These are phyloP conservation scores for Argya squamiceps DNA, from an alignment of 2,797 vertebrate species.

Conservation along the genomic window DNA sequence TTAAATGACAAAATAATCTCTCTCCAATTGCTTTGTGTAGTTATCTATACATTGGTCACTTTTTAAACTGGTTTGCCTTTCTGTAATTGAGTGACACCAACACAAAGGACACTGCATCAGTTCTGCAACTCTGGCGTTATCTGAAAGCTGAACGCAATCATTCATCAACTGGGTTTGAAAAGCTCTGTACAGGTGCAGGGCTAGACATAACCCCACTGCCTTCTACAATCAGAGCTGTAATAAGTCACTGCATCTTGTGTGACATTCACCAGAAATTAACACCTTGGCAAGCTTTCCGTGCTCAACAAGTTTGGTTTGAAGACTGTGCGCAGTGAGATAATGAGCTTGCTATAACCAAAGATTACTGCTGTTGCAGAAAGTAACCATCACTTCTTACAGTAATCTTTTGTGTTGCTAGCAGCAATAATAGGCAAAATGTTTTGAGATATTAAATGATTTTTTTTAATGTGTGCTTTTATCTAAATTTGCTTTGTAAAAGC, in stretches of 20 bases:
- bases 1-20: not conserved
- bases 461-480: slow-evolving; percentile 24
- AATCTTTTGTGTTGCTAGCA: not conserved
- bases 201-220: not conserved
- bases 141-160: not conserved
- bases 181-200: not conserved
- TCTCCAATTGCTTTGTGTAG: not conserved
- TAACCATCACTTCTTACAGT: not conserved
- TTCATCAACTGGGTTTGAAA: not conserved
- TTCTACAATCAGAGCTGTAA: not conserved
- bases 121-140: not conserved
- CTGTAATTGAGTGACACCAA: not conserved
- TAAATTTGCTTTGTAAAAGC: slow-evolving; percentile 55
- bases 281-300: accelerated
- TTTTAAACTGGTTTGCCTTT: not conserved
- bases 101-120: not conserved
- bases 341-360: not conserved
- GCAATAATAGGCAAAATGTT: not conserved
- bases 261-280: not conserved
- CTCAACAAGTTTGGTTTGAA: not conserved
- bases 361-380: not conserved
- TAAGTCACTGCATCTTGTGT: not conserved
- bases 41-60: accelerated
- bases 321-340: accelerated
- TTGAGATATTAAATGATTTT: not conserved